Evolutionary conservation across 2,797 vertebrate genomes (phyloP).

Genomic region (Phalanger gymnotis): DNA sequence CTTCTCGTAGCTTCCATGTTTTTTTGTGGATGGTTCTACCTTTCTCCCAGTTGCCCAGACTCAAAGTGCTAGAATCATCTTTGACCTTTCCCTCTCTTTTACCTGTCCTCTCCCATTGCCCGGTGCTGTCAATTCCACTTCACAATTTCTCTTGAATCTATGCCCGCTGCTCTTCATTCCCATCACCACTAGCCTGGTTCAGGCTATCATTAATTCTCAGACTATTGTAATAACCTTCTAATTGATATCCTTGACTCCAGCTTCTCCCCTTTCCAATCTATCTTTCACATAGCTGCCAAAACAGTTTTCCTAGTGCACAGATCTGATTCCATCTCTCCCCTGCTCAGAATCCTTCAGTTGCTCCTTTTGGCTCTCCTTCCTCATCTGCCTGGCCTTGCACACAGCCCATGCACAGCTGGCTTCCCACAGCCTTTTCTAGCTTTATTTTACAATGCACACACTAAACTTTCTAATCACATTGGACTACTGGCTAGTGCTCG

Average conservation of each 20-base stretch:
- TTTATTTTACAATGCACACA: accelerated
- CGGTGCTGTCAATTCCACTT: neutral
- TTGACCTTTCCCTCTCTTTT: neutral
- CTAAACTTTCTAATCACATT: neutral
- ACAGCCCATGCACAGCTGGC: neutral
- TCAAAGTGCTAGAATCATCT: neutral
- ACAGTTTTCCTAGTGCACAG: neutral
- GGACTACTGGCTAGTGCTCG: neutral
- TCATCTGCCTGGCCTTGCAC: neutral
- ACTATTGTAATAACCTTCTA: neutral
- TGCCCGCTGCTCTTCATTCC: neutral
- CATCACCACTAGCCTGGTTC: neutral
- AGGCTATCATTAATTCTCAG: neutral
- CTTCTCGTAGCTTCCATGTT: neutral
- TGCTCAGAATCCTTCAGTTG: neutral
- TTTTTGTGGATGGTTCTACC: neutral
- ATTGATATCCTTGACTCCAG: neutral
- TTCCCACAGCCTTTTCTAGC: neutral
- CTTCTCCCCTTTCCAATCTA: neutral
- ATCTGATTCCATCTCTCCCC: neutral
- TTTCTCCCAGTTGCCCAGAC: neutral
- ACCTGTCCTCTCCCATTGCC: neutral
- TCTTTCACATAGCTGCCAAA: neutral
- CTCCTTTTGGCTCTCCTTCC: neutral
- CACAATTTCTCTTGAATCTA: neutral